Evolutionary conservation across 2,888 invertebrate genomes (phyloP), one percentile per base, ranked within the genome.

Genomic region (Hetaerina titia): DNA sequence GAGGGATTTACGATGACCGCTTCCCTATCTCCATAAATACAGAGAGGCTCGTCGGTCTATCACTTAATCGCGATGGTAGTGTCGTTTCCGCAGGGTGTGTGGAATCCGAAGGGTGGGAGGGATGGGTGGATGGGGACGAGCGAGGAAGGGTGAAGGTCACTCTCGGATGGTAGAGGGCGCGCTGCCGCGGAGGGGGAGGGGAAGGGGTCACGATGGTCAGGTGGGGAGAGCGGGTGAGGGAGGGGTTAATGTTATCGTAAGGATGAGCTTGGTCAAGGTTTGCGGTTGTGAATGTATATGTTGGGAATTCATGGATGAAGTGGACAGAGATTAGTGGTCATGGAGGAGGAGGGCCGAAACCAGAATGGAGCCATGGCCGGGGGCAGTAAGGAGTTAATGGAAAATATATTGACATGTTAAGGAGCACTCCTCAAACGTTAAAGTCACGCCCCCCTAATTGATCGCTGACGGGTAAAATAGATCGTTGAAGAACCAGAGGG

Each of bases 11-110:
- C 92, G n/a, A 31, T 57, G 56, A n/a, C 69, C 31, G 90, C 90
- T 58, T 31, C 63, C 60, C 90, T 64, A 90, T 64, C 63, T 90
- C 90, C 90, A 90, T 90, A 69, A 90, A 90, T 90, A 90, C 90
- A 45, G 31, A 31, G 63, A 64, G 90, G 63, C 45, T 25, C 45
- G 60, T 90, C 90, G 90, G 45, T 90, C 90, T 90, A 90, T 90
- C 90, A 90, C 90, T 69, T 90, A 90, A 90, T 90, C 90, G 90
- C 90, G 64, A 64, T 31, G 90, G 64, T 45, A 56, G 45, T 69
- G 92, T 69, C 69, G 92, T 92, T 92, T 69, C 56, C 63, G 8
- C 31, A 19, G 87, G 31, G 87, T 22, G 31, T 25, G 17, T 13
- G 58, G 56, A 88, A 89, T 57, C 58, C 57, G 17, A 13, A n/a